Percentiles rank a stretch among this genome's conserved stretches.
Evolutionary conservation across 2,797 vertebrate species (phyloP).

Genomic region (Microhierax caerulescens): DNA sequence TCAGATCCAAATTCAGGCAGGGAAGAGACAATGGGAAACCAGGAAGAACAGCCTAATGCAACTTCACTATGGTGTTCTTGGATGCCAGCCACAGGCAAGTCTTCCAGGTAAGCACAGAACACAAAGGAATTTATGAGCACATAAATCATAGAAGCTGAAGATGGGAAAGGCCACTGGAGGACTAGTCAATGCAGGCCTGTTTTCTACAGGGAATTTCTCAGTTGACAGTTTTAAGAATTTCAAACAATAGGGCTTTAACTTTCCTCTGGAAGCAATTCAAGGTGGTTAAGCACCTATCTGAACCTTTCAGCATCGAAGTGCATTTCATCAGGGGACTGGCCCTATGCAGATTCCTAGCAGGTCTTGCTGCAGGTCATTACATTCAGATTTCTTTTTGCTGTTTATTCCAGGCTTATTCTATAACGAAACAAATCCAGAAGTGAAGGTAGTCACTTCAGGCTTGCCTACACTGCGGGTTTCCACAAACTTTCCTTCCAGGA

Average conservation of each 20-base stretch:
- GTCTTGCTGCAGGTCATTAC: not conserved
- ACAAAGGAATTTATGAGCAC: slow-evolving; percentile 3
- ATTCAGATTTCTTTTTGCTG: not conserved
- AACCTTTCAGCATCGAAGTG: not conserved
- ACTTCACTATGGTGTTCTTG: not conserved
- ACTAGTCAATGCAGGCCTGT: slow-evolving; percentile 35
- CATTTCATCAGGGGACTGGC: not conserved
- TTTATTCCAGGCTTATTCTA: not conserved
- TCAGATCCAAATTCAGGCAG: not conserved
- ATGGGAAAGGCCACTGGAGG: slow-evolving; percentile 13
- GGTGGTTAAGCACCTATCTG: not conserved
- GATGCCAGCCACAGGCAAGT: not conserved
- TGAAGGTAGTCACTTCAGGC: not conserved
- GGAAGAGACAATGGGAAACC: not conserved
- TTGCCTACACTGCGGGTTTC: not conserved
- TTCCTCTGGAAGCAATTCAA: slow-evolving; percentile 1
- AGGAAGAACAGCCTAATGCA: not conserved
- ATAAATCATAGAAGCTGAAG: slow-evolving; percentile 18
- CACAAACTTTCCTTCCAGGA: not conserved
- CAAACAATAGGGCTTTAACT: slow-evolving; percentile 21
- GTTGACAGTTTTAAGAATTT: slow-evolving; percentile 10
- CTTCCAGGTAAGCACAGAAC: slow-evolving; percentile 22
- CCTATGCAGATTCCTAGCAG: not conserved
- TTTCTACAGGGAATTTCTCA: slow-evolving; percentile 26
- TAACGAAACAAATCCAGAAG: not conserved